phyloP scores from a whole-genome alignment of 2,113 vertebrate genomes.

The Tringa solitaria region DNA sequence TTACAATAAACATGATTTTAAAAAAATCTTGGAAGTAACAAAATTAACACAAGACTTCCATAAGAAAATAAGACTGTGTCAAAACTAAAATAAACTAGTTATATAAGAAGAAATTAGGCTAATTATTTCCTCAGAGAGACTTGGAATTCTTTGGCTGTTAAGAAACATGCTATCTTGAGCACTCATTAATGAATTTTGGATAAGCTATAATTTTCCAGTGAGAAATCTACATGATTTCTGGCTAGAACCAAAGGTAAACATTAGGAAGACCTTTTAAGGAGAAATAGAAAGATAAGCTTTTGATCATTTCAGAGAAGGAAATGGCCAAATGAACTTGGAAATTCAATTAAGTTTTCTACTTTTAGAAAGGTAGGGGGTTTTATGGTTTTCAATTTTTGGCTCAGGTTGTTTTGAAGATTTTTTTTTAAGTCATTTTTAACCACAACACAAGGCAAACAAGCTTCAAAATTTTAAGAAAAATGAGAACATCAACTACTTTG shows the following conservation, averaged over 20 bases:
- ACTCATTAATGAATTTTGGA: constrained; percentile 21
- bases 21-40: not conserved
- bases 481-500: not conserved
- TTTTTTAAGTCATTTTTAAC: not conserved
- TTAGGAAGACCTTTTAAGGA: not conserved
- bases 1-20: not conserved
- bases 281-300: not conserved
- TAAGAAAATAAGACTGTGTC: constrained; percentile 33
- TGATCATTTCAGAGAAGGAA: not conserved
- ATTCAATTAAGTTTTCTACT: not conserved
- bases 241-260: constrained; percentile 19
- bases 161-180: not conserved
- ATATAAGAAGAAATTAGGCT: constrained; percentile 39
- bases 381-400: not conserved
- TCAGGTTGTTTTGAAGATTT: not conserved
- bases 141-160: constrained; percentile 31
- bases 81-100: not conserved
- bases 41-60: constrained; percentile 67
- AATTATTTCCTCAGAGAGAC: constrained; percentile 73
- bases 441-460: not conserved
- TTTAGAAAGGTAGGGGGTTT: accelerated
- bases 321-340: not conserved
- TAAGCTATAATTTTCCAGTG: not conserved
- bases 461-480: not conserved
- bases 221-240: not conserved